Evolutionary conservation across 2,888 invertebrate species (phyloP), one percentile per base, ranked within the genome.

Genomic region (Diarsia rubi): DNA sequence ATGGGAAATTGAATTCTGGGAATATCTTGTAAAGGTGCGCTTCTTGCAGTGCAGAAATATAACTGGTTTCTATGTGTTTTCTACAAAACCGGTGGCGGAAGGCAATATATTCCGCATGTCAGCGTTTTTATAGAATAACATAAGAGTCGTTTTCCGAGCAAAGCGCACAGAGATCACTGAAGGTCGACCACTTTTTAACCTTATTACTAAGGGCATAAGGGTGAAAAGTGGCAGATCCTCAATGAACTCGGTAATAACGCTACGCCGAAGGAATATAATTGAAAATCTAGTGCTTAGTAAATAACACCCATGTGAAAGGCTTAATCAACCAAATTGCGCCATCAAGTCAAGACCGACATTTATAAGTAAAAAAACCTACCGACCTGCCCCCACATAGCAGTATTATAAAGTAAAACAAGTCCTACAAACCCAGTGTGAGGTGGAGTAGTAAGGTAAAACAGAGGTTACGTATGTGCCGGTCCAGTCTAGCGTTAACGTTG

Each of bases 401-500:
- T 79, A 79, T 82, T 82, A 82, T 47, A 31, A 16, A 47, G 16
- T 66, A 45, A 45, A 52, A 72, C 54, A 37, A 44, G n/a, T n/a
- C 54, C 21, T 19, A 47, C 19, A 19, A 67, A 72, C 59, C 80
- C 75, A 75, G 65, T 52, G 44, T 52, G 47, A 67, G 60, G 54
- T 70, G 68, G 67, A 47, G 70, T 65, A 72, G 52, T 69, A 19
- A 37, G 37, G 37, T 37, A 71, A n/a, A 75, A 59, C 59, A 59
- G 49, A 65, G 63, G 66, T 49, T 79, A 78, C 72, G 85, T 83
- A 81, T 44, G 76, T 75, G 62, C 83, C 88, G 78, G 80, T 86
- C 86, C 85, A 86, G 83, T 67, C 52, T 83, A 86, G 84, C 16
- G 44, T 79, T 57, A 85, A 83, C 37, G 78, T 85, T 77, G 66